These are phyloP conservation scores for Condylostylus longicornis DNA, from an alignment of 1,140 invertebrate genomes.

Conservation along the genomic window DNA sequence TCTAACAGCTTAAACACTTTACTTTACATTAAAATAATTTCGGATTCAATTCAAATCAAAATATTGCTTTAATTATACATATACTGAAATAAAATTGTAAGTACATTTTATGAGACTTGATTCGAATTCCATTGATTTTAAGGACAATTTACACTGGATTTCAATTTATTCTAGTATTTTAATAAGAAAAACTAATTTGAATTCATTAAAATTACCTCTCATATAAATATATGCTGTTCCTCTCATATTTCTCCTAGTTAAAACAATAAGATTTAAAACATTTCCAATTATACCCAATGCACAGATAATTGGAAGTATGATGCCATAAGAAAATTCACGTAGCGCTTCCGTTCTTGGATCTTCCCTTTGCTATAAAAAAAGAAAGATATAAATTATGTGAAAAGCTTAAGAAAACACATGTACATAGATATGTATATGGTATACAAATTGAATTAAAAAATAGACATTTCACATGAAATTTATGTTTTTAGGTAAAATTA, in stretches of 20 bases:
- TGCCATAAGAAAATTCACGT: slow-evolving; percentile 51
- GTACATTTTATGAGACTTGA: too few species aligned
- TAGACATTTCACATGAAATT: too few species aligned
- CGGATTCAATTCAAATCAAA: too few species aligned
- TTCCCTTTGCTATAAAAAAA: slow-evolving; percentile 25
- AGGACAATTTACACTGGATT: too few species aligned
- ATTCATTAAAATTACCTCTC: slow-evolving; percentile 44
- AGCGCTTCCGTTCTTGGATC: slow-evolving; percentile 43
- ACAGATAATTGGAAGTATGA: slow-evolving; percentile 52
- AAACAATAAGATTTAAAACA: slow-evolving; percentile 53
- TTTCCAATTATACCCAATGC: slow-evolving; percentile 57
- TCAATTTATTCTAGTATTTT: too few species aligned
- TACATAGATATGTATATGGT: not conserved
- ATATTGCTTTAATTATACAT: too few species aligned
- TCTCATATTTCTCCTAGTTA: slow-evolving; percentile 56
- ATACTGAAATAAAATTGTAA: too few species aligned
- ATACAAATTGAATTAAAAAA: too few species aligned
- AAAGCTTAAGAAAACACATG: not conserved
- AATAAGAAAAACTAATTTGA: too few species aligned
- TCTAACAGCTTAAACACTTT: too few species aligned
- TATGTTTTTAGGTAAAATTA: not conserved
- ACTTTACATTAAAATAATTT: too few species aligned
- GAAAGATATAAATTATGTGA: slow-evolving; percentile 1
- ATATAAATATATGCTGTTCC: slow-evolving; percentile 66
- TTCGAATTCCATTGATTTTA: too few species aligned